Evolutionary conservation across 1,140 invertebrate genomes (phyloP).

Genomic region (Caligus rogercresseyi): DNA sequence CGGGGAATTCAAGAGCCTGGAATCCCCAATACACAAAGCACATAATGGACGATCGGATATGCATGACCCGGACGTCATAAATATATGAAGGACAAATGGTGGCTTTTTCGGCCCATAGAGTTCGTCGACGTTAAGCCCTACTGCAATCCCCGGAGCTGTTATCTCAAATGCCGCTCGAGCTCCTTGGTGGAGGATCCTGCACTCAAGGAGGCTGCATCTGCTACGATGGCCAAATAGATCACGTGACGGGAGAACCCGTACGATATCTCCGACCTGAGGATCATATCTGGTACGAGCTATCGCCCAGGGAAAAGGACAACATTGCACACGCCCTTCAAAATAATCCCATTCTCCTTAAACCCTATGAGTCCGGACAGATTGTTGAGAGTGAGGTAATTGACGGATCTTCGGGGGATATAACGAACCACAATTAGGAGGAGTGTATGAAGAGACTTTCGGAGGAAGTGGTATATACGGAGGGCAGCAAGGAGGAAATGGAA

Average conservation of each 20-base stretch:
- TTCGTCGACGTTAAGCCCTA: not conserved
- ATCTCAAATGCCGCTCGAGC: slow-evolving; percentile 1
- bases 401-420: too few relatives aligned
- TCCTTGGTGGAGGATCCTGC: slow-evolving; percentile 4
- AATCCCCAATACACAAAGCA: too few relatives aligned
- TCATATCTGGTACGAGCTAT: slow-evolving; percentile 8
- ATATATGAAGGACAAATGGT: not conserved
- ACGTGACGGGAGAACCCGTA: not conserved
- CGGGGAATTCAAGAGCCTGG: too few relatives aligned
- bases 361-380: not conserved
- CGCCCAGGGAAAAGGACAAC: not conserved
- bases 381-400: too few relatives aligned
- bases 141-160: not conserved
- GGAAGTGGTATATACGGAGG: too few relatives aligned
- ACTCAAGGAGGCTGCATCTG: slow-evolving; percentile 2
- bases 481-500: too few relatives aligned
- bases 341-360: not conserved
- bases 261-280: not conserved
- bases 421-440: too few relatives aligned
- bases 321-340: not conserved
- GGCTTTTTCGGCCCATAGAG: not conserved
- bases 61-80: not conserved
- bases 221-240: not conserved
- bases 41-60: too few relatives aligned
- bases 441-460: too few relatives aligned